Conservation (phyloP, 2,113 vertebrate genomes). For the Serinus canaria region DNA sequence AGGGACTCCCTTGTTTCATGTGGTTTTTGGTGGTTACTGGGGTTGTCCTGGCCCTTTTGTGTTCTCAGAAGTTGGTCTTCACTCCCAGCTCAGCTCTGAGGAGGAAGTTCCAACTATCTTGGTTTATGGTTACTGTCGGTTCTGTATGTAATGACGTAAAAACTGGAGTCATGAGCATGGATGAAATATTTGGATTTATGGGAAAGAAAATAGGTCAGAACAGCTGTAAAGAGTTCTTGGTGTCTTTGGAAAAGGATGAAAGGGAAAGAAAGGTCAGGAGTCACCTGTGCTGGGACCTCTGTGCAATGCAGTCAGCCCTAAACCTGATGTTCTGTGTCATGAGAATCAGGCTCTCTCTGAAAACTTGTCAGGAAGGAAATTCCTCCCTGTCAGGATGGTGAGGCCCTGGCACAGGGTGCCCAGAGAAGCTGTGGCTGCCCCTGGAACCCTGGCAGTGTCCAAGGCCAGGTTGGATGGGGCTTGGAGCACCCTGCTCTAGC, state of each 20-base stretch:
- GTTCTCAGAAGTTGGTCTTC: background rate
- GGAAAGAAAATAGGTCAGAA: background rate
- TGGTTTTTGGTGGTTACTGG: background rate
- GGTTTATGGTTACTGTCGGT: background rate
- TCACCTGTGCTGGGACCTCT: background rate
- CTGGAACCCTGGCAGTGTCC: background rate
- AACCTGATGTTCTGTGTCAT: accelerated
- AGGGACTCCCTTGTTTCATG: accelerated
- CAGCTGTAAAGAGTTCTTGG: background rate
- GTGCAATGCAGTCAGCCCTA: background rate
- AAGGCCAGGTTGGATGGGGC: accelerated
- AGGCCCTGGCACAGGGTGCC: background rate
- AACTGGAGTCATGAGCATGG: background rate
- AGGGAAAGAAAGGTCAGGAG: background rate
- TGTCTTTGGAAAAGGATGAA: background rate
- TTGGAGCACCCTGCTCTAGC: accelerated
- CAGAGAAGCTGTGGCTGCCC: background rate
- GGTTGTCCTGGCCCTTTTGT: background rate
- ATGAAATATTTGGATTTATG: background rate
- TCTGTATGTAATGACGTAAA: background rate
- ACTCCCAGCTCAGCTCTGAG: background rate
- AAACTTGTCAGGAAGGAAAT: background rate
- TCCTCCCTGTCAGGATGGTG: accelerated
- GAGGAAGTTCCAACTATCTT: background rate
- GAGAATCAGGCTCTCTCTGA: background rate